A percentile compares a stretch with the other conserved stretches of the same genome.
Conservation (phyloP, 1,140 invertebrate species). For the Charaxes varanes region DNA sequence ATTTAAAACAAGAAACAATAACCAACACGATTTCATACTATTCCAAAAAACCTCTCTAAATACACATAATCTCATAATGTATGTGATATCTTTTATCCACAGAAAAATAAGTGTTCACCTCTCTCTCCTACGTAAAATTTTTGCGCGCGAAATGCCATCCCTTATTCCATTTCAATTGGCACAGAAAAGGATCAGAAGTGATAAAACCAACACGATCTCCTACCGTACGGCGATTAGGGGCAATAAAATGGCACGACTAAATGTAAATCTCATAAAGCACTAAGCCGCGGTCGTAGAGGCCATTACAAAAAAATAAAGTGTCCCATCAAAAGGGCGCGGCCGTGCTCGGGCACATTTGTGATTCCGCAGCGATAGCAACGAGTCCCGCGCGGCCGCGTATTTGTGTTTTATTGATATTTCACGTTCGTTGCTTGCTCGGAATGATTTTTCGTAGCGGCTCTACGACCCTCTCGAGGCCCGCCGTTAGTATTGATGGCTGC, state of each 20-base stretch:
- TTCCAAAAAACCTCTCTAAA: no score
- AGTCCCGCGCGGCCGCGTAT: slow-evolving; percentile 37
- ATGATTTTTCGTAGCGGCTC: slow-evolving; percentile 64
- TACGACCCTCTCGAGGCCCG: slow-evolving; percentile 53
- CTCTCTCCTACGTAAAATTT: no score
- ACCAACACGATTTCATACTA: no score
- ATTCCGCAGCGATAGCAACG: slow-evolving; percentile 41
- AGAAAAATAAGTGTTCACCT: no score
- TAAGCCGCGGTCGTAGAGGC: slow-evolving; percentile 36
- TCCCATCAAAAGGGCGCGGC: slow-evolving; percentile 58
- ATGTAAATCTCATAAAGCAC: slow-evolving; percentile 62
- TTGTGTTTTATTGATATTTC: slow-evolving; percentile 73
- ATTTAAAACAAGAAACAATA: no score
- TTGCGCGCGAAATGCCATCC: no score
- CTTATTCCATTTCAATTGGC: no score
- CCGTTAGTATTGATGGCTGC: slow-evolving; percentile 54
- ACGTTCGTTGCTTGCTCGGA: no score
- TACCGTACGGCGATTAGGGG: slow-evolving; percentile 31
- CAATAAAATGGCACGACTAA: slow-evolving; percentile 58
- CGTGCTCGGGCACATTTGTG: slow-evolving; percentile 48
- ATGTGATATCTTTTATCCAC: no score
- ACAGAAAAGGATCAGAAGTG: slow-evolving; percentile 7
- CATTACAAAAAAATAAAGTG: slow-evolving; percentile 66
- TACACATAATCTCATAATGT: no score
- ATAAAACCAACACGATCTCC: slow-evolving; percentile 23